Conservation (phyloP, 2,888 invertebrate genomes). For the Lepidocyrtoides sp. region DNA sequence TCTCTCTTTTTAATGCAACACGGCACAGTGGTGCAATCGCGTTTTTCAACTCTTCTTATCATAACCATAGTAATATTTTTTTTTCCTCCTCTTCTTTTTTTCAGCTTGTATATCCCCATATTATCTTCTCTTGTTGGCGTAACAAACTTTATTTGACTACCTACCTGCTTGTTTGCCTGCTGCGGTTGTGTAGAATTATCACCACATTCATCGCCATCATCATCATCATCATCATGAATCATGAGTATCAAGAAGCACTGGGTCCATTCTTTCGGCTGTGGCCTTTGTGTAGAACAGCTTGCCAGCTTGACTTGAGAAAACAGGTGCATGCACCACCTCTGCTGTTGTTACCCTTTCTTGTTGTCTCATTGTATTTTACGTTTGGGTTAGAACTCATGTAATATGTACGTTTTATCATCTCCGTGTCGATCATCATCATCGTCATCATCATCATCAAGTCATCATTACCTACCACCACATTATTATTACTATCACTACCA, state of each 20-base stretch:
- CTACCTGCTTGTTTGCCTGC: slow-evolving; percentile 35
- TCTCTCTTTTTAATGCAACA: background rate
- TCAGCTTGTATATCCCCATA: background rate
- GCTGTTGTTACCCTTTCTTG: slow-evolving; percentile 54
- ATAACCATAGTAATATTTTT: background rate
- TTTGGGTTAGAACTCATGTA: background rate
- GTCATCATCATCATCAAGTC: slow-evolving; percentile 6
- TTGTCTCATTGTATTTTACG: slow-evolving; percentile 33
- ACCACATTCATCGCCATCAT: background rate
- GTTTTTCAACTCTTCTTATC: slow-evolving; percentile 11
- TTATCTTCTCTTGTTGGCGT: slow-evolving; percentile 3
- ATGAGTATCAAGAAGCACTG: background rate
- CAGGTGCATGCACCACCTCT: slow-evolving; percentile 61
- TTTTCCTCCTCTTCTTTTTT: background rate
- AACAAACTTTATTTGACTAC: slow-evolving; percentile 45
- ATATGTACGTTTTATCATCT: background rate
- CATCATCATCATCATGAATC: background rate
- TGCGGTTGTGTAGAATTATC: slow-evolving; percentile 2
- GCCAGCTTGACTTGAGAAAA: slow-evolving; percentile 30
- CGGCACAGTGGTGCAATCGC: slow-evolving; percentile 42
- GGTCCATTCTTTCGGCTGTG: slow-evolving; percentile 32
- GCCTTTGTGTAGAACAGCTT: slow-evolving; percentile 39
- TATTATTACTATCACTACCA: background rate
- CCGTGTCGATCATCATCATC: slow-evolving; percentile 45
- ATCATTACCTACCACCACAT: slow-evolving; percentile 2